Conservation (phyloP, 2,888 invertebrate genomes). For the Calameuta filiformis region DNA sequence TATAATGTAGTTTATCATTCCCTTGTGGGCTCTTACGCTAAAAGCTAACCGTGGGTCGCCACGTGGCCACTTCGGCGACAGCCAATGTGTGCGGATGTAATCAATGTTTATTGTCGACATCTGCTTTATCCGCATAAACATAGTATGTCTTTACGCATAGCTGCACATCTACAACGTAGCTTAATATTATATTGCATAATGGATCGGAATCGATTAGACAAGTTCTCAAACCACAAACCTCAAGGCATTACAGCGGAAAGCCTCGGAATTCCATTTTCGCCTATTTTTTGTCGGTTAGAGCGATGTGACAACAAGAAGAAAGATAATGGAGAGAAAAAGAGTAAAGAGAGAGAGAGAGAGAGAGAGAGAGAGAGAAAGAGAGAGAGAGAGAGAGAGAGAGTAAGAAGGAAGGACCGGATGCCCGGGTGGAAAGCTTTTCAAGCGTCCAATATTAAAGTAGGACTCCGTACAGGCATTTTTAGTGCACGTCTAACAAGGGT, state of each 20-base stretch:
- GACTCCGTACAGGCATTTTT: too few relatives aligned
- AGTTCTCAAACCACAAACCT: background rate
- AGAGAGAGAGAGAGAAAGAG: background rate
- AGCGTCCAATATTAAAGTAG: too few relatives aligned
- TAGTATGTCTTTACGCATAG: background rate
- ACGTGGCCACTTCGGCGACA: background rate
- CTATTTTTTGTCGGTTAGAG: background rate
- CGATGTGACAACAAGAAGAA: background rate
- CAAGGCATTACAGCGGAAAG: background rate
- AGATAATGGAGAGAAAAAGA: background rate
- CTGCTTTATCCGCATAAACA: background rate
- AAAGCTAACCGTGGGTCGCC: constrained; percentile 12
- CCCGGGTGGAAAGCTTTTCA: too few relatives aligned
- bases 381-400: background rate
- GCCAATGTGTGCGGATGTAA: background rate
- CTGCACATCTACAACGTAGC: background rate
- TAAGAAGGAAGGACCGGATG: background rate
- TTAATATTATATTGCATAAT: background rate
- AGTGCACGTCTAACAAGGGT: too few relatives aligned
- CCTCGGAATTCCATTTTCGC: background rate
- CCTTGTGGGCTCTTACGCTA: constrained; percentile 26
- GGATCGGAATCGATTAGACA: background rate
- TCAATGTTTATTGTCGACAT: background rate
- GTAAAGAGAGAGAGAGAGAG: background rate
- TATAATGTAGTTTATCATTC: constrained; percentile 38